Percentiles rank a stretch among this genome's conserved stretches.
Conservation (phyloP, 2,888 invertebrate species). For the Magallana nippona region DNA sequence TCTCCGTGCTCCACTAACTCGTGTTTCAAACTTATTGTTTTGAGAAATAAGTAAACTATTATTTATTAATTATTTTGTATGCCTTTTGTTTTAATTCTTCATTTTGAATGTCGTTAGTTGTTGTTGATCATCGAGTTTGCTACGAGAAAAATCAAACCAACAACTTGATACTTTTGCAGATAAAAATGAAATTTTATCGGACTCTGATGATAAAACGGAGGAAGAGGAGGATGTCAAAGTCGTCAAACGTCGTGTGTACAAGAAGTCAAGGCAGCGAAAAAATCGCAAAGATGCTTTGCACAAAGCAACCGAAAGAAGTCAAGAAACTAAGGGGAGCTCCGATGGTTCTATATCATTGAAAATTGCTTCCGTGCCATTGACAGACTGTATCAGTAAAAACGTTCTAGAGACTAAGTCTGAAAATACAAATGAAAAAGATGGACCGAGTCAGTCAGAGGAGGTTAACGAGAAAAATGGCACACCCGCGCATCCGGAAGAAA, state of each 20-base stretch:
- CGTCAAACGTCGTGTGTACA: not conserved
- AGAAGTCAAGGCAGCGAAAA: not conserved
- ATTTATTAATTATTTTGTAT: no score
- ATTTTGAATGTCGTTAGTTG: no score
- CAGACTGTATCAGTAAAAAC: constrained; percentile 6
- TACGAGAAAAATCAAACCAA: no score
- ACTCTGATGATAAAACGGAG: constrained; percentile 14
- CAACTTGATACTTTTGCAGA: not conserved
- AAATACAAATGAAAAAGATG: not conserved
- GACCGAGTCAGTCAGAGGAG: constrained; percentile 19
- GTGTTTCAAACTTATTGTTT: no score
- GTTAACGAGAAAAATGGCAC: constrained; percentile 46
- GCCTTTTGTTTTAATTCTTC: no score
- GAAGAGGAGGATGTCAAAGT: not conserved
- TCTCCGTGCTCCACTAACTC: no score
- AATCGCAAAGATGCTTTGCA: not conserved
- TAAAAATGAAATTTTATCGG: constrained; percentile 10
- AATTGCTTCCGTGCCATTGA: constrained; percentile 12
- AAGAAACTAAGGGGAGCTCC: not conserved
- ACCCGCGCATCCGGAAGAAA: constrained; percentile 49
- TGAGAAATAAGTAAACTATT: no score
- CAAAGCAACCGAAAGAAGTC: not conserved
- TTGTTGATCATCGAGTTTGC: no score
- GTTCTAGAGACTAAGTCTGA: not conserved
- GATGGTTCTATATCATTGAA: constrained; percentile 10